Evolutionary conservation across 2,113 vertebrate genomes (phyloP), one percentile per base, ranked within the genome.

Genomic region (Trogon surrucura): DNA sequence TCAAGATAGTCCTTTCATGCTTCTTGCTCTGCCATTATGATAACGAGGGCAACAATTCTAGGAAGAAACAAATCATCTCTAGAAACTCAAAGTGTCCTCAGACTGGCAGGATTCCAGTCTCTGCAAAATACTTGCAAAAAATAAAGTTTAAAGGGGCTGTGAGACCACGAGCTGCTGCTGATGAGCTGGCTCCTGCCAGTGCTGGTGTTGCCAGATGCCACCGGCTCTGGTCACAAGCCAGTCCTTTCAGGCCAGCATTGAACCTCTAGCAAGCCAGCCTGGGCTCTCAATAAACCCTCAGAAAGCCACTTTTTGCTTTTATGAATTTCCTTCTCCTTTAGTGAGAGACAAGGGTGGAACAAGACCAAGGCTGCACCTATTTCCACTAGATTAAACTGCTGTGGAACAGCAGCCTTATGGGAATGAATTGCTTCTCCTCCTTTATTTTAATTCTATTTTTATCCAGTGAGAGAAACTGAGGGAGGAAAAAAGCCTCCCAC

Each of bases 11-110:
- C 9, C 23, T 13, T 61, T 50, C 2, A 1, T 25, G 47, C 36
- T 77, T 13, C 60, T 79, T 3, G 4, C 23, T 44, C 60, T 50
- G 50, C 36, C 0, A 0, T 38, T 41, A 77, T 1, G 2, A 30
- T 3, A 79, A 64, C 5, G 18, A 71, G 29, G 19, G 11, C 27
- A 58, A 58, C 38, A n/a, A 41, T 19, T 45, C 61, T 4, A 78
- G 29, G 29, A 89, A n/a, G 11, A 66, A 91, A 66, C 13, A 6
- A 80, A 87, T 18, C 53, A 65, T 30, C 38, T 48, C 25, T 27
- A 30, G 21, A 83, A 79, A 54, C 45, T 70, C 36, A 36, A 61
- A 71, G 22, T 2, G 4, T 34, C 67, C 78, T 51, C 48, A 60
- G 6, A 79, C 4, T 7, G 1, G 30, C 13, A 13, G 51, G 60